Base-by-base conservation (phyloP, 2,797 vertebrate genomes). In the Tauraco hartlaubi region DNA sequence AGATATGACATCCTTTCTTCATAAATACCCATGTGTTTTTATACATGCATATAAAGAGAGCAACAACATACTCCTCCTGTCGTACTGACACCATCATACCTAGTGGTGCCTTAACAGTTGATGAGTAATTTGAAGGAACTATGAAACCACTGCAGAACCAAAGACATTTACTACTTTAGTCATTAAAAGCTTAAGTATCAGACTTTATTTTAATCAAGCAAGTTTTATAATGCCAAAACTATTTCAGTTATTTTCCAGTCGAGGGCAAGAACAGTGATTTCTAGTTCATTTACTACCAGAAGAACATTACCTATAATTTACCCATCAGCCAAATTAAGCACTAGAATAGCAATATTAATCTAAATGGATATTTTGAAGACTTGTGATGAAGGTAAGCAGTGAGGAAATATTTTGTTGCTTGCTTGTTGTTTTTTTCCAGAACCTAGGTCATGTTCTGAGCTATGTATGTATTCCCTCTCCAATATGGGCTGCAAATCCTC, bases 281-380 rank as follows among this genome's bases (percentile, higher is more conserved):
- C 76, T 68, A 64, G n/a, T 33, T 94, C 87, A 35, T 66, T 33
- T 21, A 46, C 11, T 11, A 67, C 22, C 46, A 54, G 54, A 92
- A 83, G 76, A 89, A 48, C 20, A 26, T 72, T 58, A 82, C 41
- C 58, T 92, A 11, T 81, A 83, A 93, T 64, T 91, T 83, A 74
- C 29, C 84, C 21, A 55, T 19, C 33, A 44, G 44, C 28, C 66
- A 85, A 92, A 88, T 79, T 56, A 82, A 89, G 31, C 20, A 23
- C 37, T 13, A 21, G 49, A 72, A 68, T 3, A 56, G 39, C 2
- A 6, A 44, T 33, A 46, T 8, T n/a, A 44, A 91, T 68, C n/a
- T 41, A 31, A 46, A 39, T 5, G 23, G 37, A 63, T 33, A 11
- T 64, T 83, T 43, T 71, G 81, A 64, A 90, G 81, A 43, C 12